These are phyloP conservation scores for Philereme vetulata DNA, from an alignment of 2,888 invertebrate species.

Conservation along the genomic window DNA sequence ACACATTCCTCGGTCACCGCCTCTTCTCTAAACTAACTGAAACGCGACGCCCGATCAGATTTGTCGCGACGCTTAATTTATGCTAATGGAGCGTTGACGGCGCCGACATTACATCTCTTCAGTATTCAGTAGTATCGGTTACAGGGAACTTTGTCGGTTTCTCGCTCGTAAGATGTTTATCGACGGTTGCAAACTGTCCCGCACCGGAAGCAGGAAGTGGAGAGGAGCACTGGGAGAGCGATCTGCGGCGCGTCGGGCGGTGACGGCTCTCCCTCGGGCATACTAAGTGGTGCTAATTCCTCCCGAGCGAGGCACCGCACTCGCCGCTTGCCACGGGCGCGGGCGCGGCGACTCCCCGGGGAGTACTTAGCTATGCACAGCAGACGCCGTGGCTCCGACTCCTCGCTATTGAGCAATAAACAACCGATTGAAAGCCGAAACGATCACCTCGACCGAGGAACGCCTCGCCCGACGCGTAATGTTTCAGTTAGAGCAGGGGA, in stretches of 20 bases:
- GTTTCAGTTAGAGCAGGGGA: slow-evolving; percentile 5
- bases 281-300: slow-evolving; percentile 13
- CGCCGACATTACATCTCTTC: slow-evolving; percentile 51
- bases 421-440: slow-evolving; percentile 20
- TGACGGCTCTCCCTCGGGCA: slow-evolving; percentile 13
- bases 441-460: slow-evolving; percentile 9
- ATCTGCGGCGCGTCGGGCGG: slow-evolving; percentile 10
- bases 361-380: slow-evolving; percentile 21
- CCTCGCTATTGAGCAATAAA: slow-evolving; percentile 42
- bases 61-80: slow-evolving; percentile 71
- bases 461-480: slow-evolving; percentile 10
- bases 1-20: slow-evolving; percentile 58
- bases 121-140: slow-evolving; percentile 49
- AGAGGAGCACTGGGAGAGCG: slow-evolving; percentile 18
- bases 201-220: slow-evolving; percentile 19
- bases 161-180: neutral
- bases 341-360: slow-evolving; percentile 2
- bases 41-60: slow-evolving; percentile 56
- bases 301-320: neutral
- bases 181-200: slow-evolving; percentile 2
- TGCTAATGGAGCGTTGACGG: slow-evolving; percentile 73
- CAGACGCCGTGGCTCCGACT: slow-evolving; percentile 11
- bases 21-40: slow-evolving; percentile 58
- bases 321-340: too few relatives aligned
- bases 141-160: slow-evolving; percentile 23